phyloP scores from a whole-genome alignment of 2,888 invertebrate species.

The Epinotia bilunana region DNA sequence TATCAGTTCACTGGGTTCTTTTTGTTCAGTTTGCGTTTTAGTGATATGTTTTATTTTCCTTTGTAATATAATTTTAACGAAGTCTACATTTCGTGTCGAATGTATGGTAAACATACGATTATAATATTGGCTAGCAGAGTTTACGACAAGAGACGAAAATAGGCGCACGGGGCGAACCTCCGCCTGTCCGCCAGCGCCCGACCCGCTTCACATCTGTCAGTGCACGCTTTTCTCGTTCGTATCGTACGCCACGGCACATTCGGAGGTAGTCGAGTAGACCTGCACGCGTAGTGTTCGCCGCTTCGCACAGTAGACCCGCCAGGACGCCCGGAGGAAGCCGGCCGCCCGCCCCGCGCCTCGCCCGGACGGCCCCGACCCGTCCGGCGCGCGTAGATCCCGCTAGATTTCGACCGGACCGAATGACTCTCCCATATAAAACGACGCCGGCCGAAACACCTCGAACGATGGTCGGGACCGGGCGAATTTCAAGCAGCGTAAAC shows the following conservation, averaged over 20 bases:
- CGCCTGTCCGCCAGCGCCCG: conserved; percentile 28
- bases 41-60: neutral
- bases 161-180: conserved; percentile 11
- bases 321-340: conserved; percentile 53
- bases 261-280: neutral
- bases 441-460: conserved; percentile 13
- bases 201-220: conserved; percentile 24
- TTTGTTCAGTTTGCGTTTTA: neutral
- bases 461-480: conserved; percentile 22
- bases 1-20: too few relatives aligned
- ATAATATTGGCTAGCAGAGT: neutral
- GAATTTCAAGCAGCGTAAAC: conserved; percentile 19
- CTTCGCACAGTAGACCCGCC: conserved; percentile 19
- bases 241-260: neutral
- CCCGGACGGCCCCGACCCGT: conserved; percentile 16
- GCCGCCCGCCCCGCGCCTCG: conserved; percentile 36
- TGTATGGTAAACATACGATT: conserved; percentile 3
- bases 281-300: conserved; percentile 21
- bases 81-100: neutral
- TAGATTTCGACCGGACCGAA: conserved; percentile 24
- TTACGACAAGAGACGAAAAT: conserved; percentile 16
- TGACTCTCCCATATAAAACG: neutral
- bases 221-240: neutral
- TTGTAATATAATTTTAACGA: neutral
- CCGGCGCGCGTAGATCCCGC: conserved; percentile 40